Conservation (phyloP, 2,797 vertebrate species). For the Danio kyathit region DNA sequence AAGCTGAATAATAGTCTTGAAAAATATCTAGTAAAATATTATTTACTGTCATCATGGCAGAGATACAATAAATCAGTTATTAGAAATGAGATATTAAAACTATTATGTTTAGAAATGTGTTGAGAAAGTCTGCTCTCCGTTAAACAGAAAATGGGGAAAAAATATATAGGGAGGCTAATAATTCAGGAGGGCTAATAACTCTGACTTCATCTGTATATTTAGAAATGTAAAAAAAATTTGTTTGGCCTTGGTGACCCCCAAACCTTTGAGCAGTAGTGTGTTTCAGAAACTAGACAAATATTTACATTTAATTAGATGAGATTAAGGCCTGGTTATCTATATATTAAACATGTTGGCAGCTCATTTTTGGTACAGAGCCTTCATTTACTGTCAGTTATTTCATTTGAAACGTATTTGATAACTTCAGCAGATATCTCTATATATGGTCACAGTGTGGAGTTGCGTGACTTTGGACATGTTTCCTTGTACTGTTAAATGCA, state of each 20-base stretch:
- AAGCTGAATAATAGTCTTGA: too few species aligned
- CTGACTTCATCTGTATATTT: too few species aligned
- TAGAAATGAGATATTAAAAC: too few species aligned
- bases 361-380: background rate
- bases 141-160: too few species aligned
- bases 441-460: background rate
- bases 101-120: too few species aligned
- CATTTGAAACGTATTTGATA: background rate
- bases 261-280: background rate
- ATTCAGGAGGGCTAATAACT: too few species aligned
- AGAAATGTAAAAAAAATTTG: too few species aligned
- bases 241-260: background rate
- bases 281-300: background rate
- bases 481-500: conserved; percentile 16
- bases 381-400: background rate
- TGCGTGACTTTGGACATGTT: conserved; percentile 1
- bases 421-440: background rate
- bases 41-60: too few species aligned
- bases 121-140: too few species aligned
- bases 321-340: background rate
- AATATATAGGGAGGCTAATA: too few species aligned
- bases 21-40: too few species aligned
- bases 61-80: too few species aligned
- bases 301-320: background rate
- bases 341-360: background rate